Evolutionary conservation across 92 coral and sea anemone species (phyloP), one percentile per base, ranked within the genome.

Genomic region (Zoanthus solanderi): DNA sequence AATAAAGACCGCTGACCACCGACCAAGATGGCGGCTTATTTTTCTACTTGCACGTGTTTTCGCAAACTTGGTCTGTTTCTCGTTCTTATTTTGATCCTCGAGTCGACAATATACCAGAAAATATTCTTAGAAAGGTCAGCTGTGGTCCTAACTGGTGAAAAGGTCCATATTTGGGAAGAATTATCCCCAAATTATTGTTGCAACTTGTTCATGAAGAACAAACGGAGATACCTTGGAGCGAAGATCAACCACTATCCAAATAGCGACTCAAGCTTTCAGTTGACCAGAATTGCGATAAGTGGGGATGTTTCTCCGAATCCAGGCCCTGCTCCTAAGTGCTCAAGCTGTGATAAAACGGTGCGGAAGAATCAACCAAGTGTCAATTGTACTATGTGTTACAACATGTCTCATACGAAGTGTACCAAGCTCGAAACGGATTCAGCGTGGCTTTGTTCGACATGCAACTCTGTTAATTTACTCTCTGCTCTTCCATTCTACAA

Each of bases 221-320:
- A 37, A 71, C 8, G 32, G 47, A 71, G 32, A 71, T 71, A 71
- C 75, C 30, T 71, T 37, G 75, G 75, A 71, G 75, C 48, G 30
- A 71, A 71, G 32, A 23, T 71, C 30, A 71, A 23, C 75, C 30
- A 30, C 75, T 71, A 71, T 37, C 75, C 75, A 71, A 71, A 71
- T 37, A 13, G 75, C 17, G 75, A 71, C 42, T 71, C 75, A 32
- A 71, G 75, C 75, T 71, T 71, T 37, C 75, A 71, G 77, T 69
- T 69, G 13, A 31, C 42, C 6, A 72, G 15, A 31, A 72, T 37
- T 72, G 77, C 37, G 15, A 72, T 72, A 17, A 72, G 77, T 14
- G 77, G 74, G 75, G 48, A 71, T 71, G 75, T 71, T 32, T 15
- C 68, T 18, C n/a, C n/a, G 68, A 61, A 61, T 61, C 68, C 30